Percentiles rank a stretch among this genome's conserved stretches.
Evolutionary conservation across 2,797 vertebrate species (phyloP).

Genomic region (Tiaroga cobitis): DNA sequence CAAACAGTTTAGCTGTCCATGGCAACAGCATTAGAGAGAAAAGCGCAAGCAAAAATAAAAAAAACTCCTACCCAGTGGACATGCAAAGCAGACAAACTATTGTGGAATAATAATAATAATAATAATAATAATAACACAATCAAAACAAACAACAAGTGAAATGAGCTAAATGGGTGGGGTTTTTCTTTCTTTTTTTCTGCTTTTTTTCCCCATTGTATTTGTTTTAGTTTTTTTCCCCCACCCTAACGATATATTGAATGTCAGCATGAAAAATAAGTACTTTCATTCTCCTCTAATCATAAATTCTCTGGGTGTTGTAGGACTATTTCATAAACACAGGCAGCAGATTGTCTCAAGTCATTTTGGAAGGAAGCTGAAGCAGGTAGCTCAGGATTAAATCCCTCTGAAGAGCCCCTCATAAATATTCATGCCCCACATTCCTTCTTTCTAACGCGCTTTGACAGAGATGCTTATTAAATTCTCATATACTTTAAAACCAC

Average conservation of each 20-base stretch:
- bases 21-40: background rate
- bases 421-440: constrained; percentile 77
- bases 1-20: background rate
- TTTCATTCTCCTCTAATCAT: constrained; percentile 47
- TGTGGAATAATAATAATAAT: constrained; percentile 36
- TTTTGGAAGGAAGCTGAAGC: constrained; percentile 67
- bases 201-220: background rate
- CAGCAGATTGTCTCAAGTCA: constrained; percentile 62
- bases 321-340: constrained; percentile 50
- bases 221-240: background rate
- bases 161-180: background rate
- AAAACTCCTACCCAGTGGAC: background rate
- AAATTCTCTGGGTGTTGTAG: constrained; percentile 43
- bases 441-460: constrained; percentile 69
- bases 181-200: background rate
- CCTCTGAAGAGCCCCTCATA: constrained; percentile 71
- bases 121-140: constrained; percentile 33
- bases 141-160: constrained; percentile 26
- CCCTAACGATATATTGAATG: constrained; percentile 31
- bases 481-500: constrained; percentile 70
- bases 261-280: constrained; percentile 42
- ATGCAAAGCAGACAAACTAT: constrained; percentile 20
- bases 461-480: constrained; percentile 79
- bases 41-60: background rate
- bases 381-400: constrained; percentile 75